Evolutionary conservation across 1,140 invertebrate genomes (phyloP).

Genomic region (Bicyclus anynana): DNA sequence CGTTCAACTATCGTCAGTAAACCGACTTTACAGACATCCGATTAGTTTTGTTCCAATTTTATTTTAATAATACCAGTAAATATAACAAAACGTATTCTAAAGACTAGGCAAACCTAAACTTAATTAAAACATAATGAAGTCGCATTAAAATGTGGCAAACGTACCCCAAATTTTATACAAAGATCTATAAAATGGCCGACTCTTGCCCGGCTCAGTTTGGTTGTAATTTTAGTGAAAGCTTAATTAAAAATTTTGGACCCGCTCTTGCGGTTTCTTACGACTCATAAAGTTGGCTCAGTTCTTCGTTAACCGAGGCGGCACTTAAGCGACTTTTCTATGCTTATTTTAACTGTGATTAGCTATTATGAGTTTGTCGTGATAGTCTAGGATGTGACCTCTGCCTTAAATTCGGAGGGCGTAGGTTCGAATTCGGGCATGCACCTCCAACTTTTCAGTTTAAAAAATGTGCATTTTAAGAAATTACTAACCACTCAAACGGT

Average conservation of each 20-base stretch:
- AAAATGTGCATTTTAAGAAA: too few species aligned
- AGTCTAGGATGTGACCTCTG: too few species aligned
- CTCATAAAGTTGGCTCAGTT: conserved; percentile 7
- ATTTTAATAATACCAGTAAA: neutral
- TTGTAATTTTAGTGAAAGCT: conserved; percentile 20
- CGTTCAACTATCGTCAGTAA: too few species aligned
- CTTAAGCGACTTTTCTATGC: neutral
- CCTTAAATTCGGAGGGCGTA: too few species aligned
- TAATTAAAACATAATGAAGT: conserved; percentile 11
- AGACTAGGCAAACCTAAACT: neutral
- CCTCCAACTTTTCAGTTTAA: too few species aligned
- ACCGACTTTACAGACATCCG: too few species aligned
- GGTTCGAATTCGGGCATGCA: too few species aligned
- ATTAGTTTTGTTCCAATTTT: neutral
- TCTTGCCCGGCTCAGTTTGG: conserved; percentile 6
- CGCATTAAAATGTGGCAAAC: conserved; percentile 6
- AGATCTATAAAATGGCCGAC: conserved; percentile 11
- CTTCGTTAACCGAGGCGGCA: conserved; percentile 3
- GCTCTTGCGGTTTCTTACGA: conserved; percentile 11
- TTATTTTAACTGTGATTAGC: neutral
- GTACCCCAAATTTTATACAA: neutral
- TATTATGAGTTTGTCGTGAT: neutral
- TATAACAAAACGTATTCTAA: neutral
- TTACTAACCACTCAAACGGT: too few species aligned
- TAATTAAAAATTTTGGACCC: conserved; percentile 17